These are phyloP conservation scores for Lapara coniferarum DNA, from an alignment of 2,888 invertebrate genomes.

Conservation along the genomic window DNA sequence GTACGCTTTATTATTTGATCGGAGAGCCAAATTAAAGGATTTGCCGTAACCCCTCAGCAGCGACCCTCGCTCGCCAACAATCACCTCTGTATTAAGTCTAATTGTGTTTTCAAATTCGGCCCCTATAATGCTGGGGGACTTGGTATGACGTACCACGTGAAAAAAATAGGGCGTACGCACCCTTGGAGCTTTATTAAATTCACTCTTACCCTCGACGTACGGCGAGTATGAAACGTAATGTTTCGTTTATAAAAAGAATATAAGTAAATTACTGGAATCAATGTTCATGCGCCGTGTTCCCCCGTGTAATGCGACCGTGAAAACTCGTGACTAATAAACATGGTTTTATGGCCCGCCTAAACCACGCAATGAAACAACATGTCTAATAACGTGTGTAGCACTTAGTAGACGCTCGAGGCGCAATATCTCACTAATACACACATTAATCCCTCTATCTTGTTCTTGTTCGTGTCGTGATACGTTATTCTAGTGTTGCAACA, in stretches of 20 bases:
- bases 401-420: conserved; percentile 43
- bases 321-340: conserved; percentile 67
- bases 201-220: conserved; percentile 37
- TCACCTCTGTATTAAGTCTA: conserved; percentile 84
- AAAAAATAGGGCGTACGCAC: conserved; percentile 76
- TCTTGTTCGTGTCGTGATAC: conserved; percentile 40
- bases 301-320: conserved; percentile 59
- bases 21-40: conserved; percentile 84
- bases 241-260: conserved; percentile 29
- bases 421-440: conserved; percentile 51
- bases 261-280: conserved; percentile 46
- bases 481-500: conserved; percentile 37
- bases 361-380: conserved; percentile 59
- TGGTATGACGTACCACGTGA: conserved; percentile 67
- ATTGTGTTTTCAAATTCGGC: conserved; percentile 83
- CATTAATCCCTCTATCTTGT: conserved; percentile 52
- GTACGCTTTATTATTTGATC: conserved; percentile 82
- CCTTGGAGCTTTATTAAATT: conserved; percentile 75
- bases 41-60: conserved; percentile 76
- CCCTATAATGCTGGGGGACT: conserved; percentile 73
- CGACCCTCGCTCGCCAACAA: conserved; percentile 80
- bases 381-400: conserved; percentile 53
- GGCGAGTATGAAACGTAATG: conserved; percentile 29
- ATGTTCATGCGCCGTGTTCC: conserved; percentile 57
- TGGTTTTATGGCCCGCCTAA: conserved; percentile 60